A percentile compares a stretch with the other conserved stretches of the same genome.
These are phyloP conservation scores for Orchestes rusci DNA, from an alignment of 2,888 invertebrate genomes.

Conservation along the genomic window DNA sequence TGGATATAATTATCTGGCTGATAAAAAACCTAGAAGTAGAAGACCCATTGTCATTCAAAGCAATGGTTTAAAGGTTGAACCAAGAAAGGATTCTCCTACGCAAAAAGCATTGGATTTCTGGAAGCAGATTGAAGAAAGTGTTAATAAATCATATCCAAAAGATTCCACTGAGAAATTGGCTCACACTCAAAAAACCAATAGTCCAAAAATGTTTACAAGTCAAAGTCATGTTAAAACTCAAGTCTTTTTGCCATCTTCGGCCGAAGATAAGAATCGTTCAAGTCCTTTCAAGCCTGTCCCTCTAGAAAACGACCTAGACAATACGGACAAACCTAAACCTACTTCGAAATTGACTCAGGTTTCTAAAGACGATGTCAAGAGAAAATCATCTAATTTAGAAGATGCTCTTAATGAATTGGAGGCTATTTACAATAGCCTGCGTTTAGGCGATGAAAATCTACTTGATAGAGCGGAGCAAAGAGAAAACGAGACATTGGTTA, in stretches of 20 bases:
- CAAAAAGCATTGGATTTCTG: constrained; percentile 57
- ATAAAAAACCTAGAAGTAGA: constrained; percentile 64
- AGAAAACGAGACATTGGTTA: constrained; percentile 45
- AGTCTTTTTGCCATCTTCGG: constrained; percentile 32
- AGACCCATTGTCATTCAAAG: constrained; percentile 63
- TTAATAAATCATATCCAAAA: constrained; percentile 24
- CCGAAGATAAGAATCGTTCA: constrained; percentile 31
- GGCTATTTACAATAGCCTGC: constrained; percentile 82
- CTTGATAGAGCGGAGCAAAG: constrained; percentile 72
- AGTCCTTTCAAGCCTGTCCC: constrained; percentile 27
- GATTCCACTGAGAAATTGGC: constrained; percentile 10
- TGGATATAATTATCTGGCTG: constrained; percentile 59
- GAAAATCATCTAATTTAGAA: constrained; percentile 73
- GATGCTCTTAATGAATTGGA: constrained; percentile 85
- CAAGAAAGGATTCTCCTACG: constrained; percentile 28
- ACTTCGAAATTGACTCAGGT: constrained; percentile 2
- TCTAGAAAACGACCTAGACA: constrained; percentile 16
- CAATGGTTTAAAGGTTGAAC: constrained; percentile 40
- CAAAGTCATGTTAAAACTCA: constrained; percentile 39
- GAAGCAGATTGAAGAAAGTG: constrained; percentile 51
- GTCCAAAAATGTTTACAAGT: constrained; percentile 41
- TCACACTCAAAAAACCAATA: constrained; percentile 25
- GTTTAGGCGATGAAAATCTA: constrained; percentile 76
- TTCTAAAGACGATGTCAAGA: constrained; percentile 36
- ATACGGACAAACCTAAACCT: not conserved